Evolutionary conservation across 2,888 invertebrate genomes (phyloP).

Genomic region (Charanyca ferruginea): DNA sequence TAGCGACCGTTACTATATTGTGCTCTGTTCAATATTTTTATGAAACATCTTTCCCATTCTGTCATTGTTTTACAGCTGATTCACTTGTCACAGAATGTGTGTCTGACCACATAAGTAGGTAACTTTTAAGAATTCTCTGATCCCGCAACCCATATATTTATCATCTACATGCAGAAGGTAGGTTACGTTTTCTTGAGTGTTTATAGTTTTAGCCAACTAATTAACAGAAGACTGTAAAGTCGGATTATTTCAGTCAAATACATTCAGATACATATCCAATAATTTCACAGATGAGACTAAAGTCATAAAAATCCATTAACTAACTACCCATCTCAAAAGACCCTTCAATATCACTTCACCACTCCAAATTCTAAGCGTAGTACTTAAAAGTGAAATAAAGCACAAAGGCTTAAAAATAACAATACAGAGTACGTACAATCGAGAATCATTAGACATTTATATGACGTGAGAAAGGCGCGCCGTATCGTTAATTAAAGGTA

Average conservation of each 20-base stretch:
- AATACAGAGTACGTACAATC: slow-evolving; percentile 67
- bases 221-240: background rate
- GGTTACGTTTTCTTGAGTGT: too few species aligned
- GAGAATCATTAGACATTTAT: slow-evolving; percentile 76
- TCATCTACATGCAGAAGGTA: too few species aligned
- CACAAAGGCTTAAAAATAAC: slow-evolving; percentile 72
- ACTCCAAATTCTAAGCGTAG: slow-evolving; percentile 37
- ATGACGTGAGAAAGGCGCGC: slow-evolving; percentile 83
- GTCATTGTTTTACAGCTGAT: too few species aligned
- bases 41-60: background rate
- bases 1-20: too few species aligned
- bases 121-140: too few species aligned
- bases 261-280: background rate
- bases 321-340: slow-evolving; percentile 21
- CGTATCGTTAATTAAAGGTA: slow-evolving; percentile 84
- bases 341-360: slow-evolving; percentile 33
- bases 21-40: background rate
- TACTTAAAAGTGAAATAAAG: slow-evolving; percentile 57
- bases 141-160: too few species aligned
- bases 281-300: background rate
- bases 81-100: too few species aligned
- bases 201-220: too few species aligned
- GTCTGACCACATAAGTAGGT: too few species aligned
- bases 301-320: slow-evolving; percentile 29
- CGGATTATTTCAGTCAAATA: too few species aligned